phyloP scores from a whole-genome alignment of 2,113 vertebrate genomes.

The Balaeniceps rex region DNA sequence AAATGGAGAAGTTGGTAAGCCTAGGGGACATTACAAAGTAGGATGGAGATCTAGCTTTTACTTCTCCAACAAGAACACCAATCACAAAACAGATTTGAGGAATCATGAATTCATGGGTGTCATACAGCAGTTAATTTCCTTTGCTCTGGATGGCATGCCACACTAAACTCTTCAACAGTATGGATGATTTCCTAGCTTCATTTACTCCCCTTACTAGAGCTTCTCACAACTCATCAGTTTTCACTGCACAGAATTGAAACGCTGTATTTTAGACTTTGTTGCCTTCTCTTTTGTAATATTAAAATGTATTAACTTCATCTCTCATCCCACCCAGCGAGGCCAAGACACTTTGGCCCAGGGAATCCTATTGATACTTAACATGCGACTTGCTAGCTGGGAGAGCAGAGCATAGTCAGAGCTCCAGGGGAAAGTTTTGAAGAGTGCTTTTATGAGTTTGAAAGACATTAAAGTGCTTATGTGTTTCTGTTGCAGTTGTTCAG shows the following conservation, averaged over 20 bases:
- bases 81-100: neutral
- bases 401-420: neutral
- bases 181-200: constrained; percentile 8
- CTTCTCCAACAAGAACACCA: neutral
- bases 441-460: neutral
- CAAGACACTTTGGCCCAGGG: neutral
- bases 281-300: neutral
- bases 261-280: neutral
- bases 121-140: neutral
- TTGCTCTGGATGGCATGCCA: neutral
- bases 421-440: neutral
- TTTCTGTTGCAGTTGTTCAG: neutral
- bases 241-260: neutral
- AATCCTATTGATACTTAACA: neutral
- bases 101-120: neutral
- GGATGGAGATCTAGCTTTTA: neutral
- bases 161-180: neutral
- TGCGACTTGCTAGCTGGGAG: neutral
- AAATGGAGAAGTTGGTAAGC: neutral
- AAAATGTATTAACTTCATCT: neutral
- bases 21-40: neutral
- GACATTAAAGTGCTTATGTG: neutral
- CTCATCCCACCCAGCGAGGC: neutral
- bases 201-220: neutral
- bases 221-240: neutral